A percentile compares a stretch with the other conserved stretches of the same genome.
Evolutionary conservation across 2,113 vertebrate species (phyloP).

Genomic region (Triplophysa rosa): DNA sequence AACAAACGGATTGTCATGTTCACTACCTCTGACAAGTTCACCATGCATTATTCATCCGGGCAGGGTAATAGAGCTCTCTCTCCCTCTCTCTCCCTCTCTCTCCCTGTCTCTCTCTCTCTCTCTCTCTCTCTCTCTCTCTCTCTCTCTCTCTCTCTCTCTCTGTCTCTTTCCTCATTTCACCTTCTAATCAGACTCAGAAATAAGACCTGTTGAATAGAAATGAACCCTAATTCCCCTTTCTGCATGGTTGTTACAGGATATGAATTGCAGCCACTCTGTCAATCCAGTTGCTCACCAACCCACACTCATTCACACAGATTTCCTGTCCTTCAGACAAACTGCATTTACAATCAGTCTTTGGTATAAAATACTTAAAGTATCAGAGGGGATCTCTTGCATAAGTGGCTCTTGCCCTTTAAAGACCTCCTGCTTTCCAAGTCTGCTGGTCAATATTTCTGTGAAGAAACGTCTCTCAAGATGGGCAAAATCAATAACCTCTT

Average conservation of each 20-base stretch:
- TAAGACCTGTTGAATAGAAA: slow-evolving; percentile 42
- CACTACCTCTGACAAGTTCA: slow-evolving; percentile 43
- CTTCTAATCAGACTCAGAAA: slow-evolving; percentile 35
- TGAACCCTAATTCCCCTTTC: slow-evolving; percentile 44
- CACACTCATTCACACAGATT: slow-evolving; percentile 20
- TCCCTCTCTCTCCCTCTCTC: not conserved
- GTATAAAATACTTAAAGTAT: slow-evolving; percentile 5
- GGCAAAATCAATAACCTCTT: slow-evolving; percentile 69
- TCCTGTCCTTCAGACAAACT: not conserved
- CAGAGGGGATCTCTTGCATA: slow-evolving; percentile 1
- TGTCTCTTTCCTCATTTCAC: slow-evolving; percentile 14
- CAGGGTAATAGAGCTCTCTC: slow-evolving; percentile 1
- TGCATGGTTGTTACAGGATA: slow-evolving; percentile 40
- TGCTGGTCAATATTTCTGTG: slow-evolving; percentile 55
- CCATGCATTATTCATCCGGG: slow-evolving; percentile 61
- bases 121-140: not conserved
- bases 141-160: slow-evolving; percentile 21
- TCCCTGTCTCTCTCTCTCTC: slow-evolving; percentile 31
- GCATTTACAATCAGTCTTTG: too few species aligned
- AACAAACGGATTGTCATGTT: slow-evolving; percentile 47
- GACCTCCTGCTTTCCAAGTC: slow-evolving; percentile 30
- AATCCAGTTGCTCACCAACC: slow-evolving; percentile 26
- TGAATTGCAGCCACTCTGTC: slow-evolving; percentile 38
- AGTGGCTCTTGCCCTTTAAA: slow-evolving; percentile 61
- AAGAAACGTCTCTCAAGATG: slow-evolving; percentile 62